Evolutionary conservation across 2,797 vertebrate species (phyloP).

Genomic region (Eurystomus glaucurus): DNA sequence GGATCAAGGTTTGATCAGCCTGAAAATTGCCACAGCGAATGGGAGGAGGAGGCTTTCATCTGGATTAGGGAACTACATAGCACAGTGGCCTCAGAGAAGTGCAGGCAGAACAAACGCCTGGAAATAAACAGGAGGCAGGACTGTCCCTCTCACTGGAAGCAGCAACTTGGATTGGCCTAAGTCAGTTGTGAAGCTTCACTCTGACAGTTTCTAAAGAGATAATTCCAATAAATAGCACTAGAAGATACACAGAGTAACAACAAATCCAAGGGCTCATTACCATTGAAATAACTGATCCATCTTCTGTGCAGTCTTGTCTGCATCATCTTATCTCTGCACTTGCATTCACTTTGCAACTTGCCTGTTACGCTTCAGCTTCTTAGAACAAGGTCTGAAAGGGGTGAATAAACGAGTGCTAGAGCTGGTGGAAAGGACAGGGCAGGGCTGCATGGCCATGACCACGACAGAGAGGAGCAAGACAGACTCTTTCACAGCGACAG

Average conservation of each 20-base stretch:
- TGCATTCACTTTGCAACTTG: background rate
- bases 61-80: background rate
- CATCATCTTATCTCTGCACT: background rate
- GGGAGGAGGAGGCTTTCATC: background rate
- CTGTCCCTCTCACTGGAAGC: background rate
- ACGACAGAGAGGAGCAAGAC: background rate
- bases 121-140: background rate
- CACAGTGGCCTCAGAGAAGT: background rate
- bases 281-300: background rate
- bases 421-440: background rate
- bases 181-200: background rate
- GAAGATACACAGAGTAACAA: background rate
- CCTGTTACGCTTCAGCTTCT: fast-evolving
- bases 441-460: background rate
- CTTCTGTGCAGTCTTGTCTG: background rate
- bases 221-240: background rate
- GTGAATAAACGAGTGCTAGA: background rate
- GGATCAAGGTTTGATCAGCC: background rate
- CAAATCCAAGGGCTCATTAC: background rate
- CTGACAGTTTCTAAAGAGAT: background rate
- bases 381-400: background rate
- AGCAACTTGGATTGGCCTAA: background rate
- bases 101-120: background rate
- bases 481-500: background rate
- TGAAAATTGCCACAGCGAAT: background rate